phyloP scores from a whole-genome alignment of 2,113 vertebrate genomes.

The Coturnix japonica region DNA sequence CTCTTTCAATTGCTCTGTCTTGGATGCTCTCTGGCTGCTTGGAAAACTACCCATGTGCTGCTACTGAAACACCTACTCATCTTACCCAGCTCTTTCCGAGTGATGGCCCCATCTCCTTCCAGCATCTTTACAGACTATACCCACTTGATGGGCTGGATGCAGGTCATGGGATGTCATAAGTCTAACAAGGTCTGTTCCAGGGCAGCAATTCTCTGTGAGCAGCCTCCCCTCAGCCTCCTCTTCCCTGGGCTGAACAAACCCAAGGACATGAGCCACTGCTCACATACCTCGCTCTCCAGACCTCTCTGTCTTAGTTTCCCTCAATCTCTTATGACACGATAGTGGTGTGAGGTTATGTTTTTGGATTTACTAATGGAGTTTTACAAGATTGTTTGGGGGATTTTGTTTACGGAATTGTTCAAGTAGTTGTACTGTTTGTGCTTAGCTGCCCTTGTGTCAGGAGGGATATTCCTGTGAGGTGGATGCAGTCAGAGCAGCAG shows the following conservation, averaged over 20 bases:
- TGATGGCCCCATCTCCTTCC: background rate
- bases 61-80: background rate
- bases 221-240: background rate
- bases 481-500: background rate
- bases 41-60: background rate
- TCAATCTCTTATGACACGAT: background rate
- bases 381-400: background rate
- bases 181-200: background rate
- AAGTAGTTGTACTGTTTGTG: background rate
- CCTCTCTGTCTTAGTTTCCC: background rate
- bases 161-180: background rate
- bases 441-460: background rate
- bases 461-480: background rate
- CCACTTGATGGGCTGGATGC: background rate
- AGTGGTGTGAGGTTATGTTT: background rate
- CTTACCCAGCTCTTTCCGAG: background rate
- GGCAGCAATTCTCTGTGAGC: background rate
- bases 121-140: background rate
- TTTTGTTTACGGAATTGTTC: background rate
- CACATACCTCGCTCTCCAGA: background rate
- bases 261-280: background rate
- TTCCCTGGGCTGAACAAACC: background rate
- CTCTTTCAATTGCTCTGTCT: background rate
- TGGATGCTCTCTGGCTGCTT: background rate
- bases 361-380: background rate